Evolutionary conservation across 2,888 invertebrate species (phyloP), one percentile per base, ranked within the genome.

Genomic region (Drosophila paramelanica): DNA sequence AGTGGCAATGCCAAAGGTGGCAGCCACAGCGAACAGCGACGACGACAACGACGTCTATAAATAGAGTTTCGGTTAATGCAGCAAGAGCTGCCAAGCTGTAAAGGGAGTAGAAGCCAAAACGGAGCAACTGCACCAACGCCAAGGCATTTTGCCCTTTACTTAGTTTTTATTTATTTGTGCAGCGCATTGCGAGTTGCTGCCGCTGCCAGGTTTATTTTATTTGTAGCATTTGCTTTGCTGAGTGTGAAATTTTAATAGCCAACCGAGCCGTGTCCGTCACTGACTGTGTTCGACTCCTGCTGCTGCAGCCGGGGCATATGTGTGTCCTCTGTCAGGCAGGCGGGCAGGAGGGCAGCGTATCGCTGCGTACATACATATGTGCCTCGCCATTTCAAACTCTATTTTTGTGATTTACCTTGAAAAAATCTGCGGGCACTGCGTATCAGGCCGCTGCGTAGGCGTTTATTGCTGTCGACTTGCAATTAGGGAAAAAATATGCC

Each of bases 241-340:
- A 85, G 85, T 86, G 89, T 89, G 89, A 89, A 89, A 89, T 88
- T 86, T 86, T 89, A 89, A 86, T 89, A 86, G 89, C 88, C 85
- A 84, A 81, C 85, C 86, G 89, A 89, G 84, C 81, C 85, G 79
- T 89, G 85, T 84, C 89, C 86, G 71, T 79, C 78, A 73, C 58
- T 64, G 66, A 53, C 38, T 41, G 33, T 45, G 43, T 67, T 49
- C 55, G 67, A 76, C 72, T 79, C 73, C 79, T 68, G 74, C 76
- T 75, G 71, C 17, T 60, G 68, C 27, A 14, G 55, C 47, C 52
- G 43, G 38, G 64, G 74, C 83, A 82, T 80, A 71, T 80, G 73
- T 81, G 81, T 75, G 85, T 85, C 75, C 75, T 79, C 75, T 56
- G 71, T 65, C 61, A 77, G 62, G 72, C 74, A 67, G 62, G 20